Base-by-base conservation (phyloP, 2,888 invertebrate species). In the Leucoptera coffeella region DNA sequence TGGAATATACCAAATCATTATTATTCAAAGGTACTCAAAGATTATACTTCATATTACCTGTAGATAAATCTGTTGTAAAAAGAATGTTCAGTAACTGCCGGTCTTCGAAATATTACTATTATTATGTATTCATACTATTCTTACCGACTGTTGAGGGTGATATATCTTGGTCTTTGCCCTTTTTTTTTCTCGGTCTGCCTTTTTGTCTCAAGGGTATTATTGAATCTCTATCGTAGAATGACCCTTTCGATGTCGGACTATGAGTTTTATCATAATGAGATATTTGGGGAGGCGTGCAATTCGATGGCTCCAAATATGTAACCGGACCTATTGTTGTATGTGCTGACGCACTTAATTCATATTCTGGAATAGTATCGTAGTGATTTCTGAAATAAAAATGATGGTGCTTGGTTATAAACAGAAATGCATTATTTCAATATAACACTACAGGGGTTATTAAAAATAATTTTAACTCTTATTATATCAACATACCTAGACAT, bases 111-210 rank as follows among this genome's bases (percentile, higher is more conserved):
- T n/a, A n/a, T n/a, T n/a, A n/a, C n/a, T n/a, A n/a, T n/a, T n/a
- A n/a, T n/a, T n/a, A n/a, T n/a, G n/a, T n/a, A n/a, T n/a, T n/a
- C n/a, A n/a, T n/a, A n/a, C 7, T 15, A 19, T 28, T 59, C 82
- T 81, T 61, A 88, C 89, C 89, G 58, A 89, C 78, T 59, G 81
- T 88, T 27, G 87, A 84, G 27, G 86, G 82, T 81, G 89, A 83
- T 32, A 85, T 78, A 47, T 89, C 89, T 41, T 89, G 77, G 52
- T 90, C 89, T 73, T 90, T 90, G 27, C 88, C 89, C 60, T 93
- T 93, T 74, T 92, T 77, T 71, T 93, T 93, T 50, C 93, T 74
- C 17, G 93, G 93, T 38, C 94, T 74, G 7, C 93, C 93, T 74
- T 94, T 94, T 59, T 92, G 92, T 40, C 91, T 75, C 4, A 90